Conservation (phyloP, 2,888 invertebrate genomes). For the Timema cristinae region DNA sequence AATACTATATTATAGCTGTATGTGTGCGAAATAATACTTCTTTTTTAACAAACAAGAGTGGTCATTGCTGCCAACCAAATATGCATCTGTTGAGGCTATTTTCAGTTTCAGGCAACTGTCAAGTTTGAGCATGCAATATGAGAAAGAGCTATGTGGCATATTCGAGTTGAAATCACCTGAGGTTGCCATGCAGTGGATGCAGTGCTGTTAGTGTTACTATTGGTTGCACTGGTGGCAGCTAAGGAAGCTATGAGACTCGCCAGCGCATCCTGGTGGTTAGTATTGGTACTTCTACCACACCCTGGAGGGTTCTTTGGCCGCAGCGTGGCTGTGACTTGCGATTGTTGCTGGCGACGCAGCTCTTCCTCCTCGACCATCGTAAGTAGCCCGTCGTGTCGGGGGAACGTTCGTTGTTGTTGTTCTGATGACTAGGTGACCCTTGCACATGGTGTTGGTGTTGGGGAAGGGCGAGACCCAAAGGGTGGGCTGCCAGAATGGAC, state of each 20-base stretch:
- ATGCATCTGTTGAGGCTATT: too few species aligned
- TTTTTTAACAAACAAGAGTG: too few species aligned
- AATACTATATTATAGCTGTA: too few species aligned
- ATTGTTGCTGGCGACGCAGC: slow-evolving; percentile 34
- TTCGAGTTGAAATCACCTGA: slow-evolving; percentile 46
- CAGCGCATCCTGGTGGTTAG: slow-evolving; percentile 31
- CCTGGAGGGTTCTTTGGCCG: slow-evolving; percentile 20
- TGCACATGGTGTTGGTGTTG: slow-evolving; percentile 20
- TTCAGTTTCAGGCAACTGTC: too few species aligned
- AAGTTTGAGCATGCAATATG: too few species aligned
- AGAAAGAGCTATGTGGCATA: too few species aligned
- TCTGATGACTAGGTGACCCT: not conserved
- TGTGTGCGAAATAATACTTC: too few species aligned
- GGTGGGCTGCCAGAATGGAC: slow-evolving; percentile 35
- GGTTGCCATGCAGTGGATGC: slow-evolving; percentile 37
- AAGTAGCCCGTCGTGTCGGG: slow-evolving; percentile 27
- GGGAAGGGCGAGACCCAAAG: slow-evolving; percentile 38
- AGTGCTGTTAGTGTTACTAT: slow-evolving; percentile 32
- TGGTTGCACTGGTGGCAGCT: slow-evolving; percentile 28
- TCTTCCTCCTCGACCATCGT: slow-evolving; percentile 27
- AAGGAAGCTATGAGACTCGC: slow-evolving; percentile 34
- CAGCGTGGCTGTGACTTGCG: slow-evolving; percentile 20
- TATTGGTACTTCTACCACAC: slow-evolving; percentile 29
- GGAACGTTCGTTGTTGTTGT: slow-evolving; percentile 11
- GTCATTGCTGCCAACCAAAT: too few species aligned